phyloP scores from a whole-genome alignment of 2,888 invertebrate genomes.

The Zonitis immaculata region DNA sequence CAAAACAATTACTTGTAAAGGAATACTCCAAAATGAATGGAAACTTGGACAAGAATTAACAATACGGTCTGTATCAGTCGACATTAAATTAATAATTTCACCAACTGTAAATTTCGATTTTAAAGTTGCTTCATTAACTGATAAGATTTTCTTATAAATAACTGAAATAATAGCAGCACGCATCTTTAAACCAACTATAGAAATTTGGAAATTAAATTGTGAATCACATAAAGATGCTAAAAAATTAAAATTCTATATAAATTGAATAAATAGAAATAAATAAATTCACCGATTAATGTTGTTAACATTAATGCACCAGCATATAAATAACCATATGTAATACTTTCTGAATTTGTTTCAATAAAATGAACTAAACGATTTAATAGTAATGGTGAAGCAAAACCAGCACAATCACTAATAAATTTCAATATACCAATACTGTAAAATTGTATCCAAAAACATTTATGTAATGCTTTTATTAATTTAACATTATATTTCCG shows the following conservation, averaged over 20 bases:
- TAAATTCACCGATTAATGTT: constrained; percentile 65
- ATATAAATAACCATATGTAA: constrained; percentile 60
- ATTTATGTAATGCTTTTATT: constrained; percentile 64
- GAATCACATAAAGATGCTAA: constrained; percentile 72
- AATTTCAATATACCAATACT: constrained; percentile 79
- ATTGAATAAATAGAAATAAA: not conserved
- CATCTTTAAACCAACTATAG: constrained; percentile 79
- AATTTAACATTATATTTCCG: constrained; percentile 52
- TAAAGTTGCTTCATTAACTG: constrained; percentile 41
- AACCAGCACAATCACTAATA: constrained; percentile 75
- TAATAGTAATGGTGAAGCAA: constrained; percentile 84
- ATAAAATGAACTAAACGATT: constrained; percentile 77
- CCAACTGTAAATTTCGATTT: constrained; percentile 60
- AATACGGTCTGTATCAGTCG: constrained; percentile 92
- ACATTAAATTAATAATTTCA: constrained; percentile 94
- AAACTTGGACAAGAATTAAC: constrained; percentile 95
- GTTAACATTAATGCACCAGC: constrained; percentile 62
- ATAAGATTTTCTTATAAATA: constrained; percentile 69
- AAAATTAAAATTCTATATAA: too few species aligned
- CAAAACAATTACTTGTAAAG: constrained; percentile 65
- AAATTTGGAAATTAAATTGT: constrained; percentile 88
- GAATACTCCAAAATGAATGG: constrained; percentile 95
- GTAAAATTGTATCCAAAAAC: constrained; percentile 80
- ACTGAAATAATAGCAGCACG: constrained; percentile 78
- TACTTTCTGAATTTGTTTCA: constrained; percentile 64